Conservation (phyloP, 1,140 invertebrate species). For the Theocolax elegans region DNA sequence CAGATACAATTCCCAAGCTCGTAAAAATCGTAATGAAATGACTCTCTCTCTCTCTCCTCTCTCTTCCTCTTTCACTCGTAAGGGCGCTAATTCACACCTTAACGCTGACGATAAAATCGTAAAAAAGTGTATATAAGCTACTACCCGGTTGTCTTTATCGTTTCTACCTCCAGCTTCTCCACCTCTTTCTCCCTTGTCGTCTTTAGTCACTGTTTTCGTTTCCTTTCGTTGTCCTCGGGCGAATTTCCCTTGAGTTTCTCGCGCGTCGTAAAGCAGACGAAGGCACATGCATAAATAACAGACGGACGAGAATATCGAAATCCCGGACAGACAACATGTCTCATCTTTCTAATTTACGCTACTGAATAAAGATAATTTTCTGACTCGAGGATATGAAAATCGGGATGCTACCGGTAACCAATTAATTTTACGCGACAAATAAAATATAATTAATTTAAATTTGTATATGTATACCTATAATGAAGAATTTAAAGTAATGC, state of each 20-base stretch:
- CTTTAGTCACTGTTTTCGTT: constrained; percentile 17
- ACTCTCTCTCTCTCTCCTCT: no score
- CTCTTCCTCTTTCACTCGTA: constrained; percentile 37
- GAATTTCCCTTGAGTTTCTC: constrained; percentile 21
- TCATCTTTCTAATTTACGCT: no score
- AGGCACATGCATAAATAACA: constrained; percentile 18
- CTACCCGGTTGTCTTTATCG: constrained; percentile 19
- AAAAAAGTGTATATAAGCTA: constrained; percentile 27
- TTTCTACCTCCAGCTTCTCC: constrained; percentile 10
- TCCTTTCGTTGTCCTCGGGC: neutral
- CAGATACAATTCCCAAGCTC: constrained; percentile 59
- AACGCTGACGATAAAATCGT: constrained; percentile 57
- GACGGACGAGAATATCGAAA: neutral
- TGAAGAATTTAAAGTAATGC: no score
- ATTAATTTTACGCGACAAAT: no score
- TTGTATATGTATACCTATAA: no score
- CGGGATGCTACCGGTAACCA: no score
- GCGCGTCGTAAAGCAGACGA: constrained; percentile 5
- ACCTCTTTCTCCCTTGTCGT: constrained; percentile 15
- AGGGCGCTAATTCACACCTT: constrained; percentile 59
- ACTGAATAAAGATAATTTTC: no score
- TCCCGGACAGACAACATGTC: no score
- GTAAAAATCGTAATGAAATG: constrained; percentile 56
- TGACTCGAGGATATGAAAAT: no score
- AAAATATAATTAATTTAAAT: no score